Evolutionary conservation across 92 coral and sea anemone genomes (phyloP), one percentile per base, ranked within the genome.

Genomic region (Epizoanthus illoricatus): DNA sequence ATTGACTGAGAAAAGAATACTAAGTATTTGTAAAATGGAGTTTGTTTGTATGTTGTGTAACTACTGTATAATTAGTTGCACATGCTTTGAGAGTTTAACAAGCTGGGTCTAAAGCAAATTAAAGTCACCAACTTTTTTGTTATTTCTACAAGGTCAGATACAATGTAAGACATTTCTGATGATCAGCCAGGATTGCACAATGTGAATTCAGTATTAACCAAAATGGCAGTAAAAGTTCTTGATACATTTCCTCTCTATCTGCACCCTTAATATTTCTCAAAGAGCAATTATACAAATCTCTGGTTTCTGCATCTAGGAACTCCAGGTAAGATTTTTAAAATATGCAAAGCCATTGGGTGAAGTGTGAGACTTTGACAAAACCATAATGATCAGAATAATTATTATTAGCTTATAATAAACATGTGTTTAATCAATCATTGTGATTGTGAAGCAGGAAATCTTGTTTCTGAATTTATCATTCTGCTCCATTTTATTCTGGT

Each of bases 11-110:
- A 63, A 78, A 78, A 45, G 71, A 78, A 78, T 78, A 78, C 41
- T 41, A 78, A 78, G 61, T 78, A 78, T 78, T 78, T 63, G 71
- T 63, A 63, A 63, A 78, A 78, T 78, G 82, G 65, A 78, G 43
- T 78, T 20, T 61, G 56, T 61, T n/a, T 60, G 81, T 55, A 76
- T 64, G 42, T 20, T 76, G 4, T 39, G 57, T 60, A 61, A 76
- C 28, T 78, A 19, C 73, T 68, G 49, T 68, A 65, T 76, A 63
- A 63, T 78, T 57, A 78, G 8, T 62, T 78, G 36, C 60, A 62
- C 82, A 63, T 78, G 60, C 82, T 60, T 78, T 62, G 82, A 42
- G 66, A 78, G 82, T 78, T 78, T 78, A 16, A 63, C 82, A 78
- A 78, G 82, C 71, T 78, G 82, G 15, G 69, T 61, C 18, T 76